Conservation (phyloP, 2,888 invertebrate species). For the Elegia similella region DNA sequence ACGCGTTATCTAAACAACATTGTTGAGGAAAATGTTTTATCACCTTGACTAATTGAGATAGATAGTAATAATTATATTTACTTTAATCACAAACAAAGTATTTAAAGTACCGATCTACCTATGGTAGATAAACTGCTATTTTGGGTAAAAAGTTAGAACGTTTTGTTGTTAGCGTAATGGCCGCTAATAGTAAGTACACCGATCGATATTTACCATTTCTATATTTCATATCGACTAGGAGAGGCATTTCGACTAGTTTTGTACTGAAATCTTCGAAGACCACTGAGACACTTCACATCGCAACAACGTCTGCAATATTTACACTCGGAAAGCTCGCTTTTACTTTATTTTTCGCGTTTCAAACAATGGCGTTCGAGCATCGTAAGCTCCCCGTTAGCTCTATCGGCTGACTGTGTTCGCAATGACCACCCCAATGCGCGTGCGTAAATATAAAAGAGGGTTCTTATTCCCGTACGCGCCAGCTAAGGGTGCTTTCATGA, state of each 20-base stretch:
- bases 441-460: conserved; percentile 71
- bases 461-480: conserved; percentile 44
- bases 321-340: conserved; percentile 26
- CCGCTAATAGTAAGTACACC: conserved; percentile 47
- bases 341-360: conserved; percentile 33
- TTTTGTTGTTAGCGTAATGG: conserved; percentile 49
- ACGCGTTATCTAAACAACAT: not conserved
- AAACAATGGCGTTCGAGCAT: conserved; percentile 56
- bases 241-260: conserved; percentile 56
- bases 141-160: conserved; percentile 22
- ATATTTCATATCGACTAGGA: conserved; percentile 60
- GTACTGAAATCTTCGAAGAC: conserved; percentile 48
- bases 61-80: no score
- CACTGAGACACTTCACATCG: conserved; percentile 61
- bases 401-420: conserved; percentile 53
- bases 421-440: conserved; percentile 67
- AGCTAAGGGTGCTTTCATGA: conserved; percentile 25
- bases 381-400: conserved; percentile 56
- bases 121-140: not conserved
- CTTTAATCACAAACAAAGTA: no score
- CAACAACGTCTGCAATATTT: conserved; percentile 34
- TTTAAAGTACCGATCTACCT: no score
- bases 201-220: conserved; percentile 78
- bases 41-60: not conserved
- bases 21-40: not conserved